Conservation (phyloP, 1,140 invertebrate genomes). For the Drosophila murphyi region DNA sequence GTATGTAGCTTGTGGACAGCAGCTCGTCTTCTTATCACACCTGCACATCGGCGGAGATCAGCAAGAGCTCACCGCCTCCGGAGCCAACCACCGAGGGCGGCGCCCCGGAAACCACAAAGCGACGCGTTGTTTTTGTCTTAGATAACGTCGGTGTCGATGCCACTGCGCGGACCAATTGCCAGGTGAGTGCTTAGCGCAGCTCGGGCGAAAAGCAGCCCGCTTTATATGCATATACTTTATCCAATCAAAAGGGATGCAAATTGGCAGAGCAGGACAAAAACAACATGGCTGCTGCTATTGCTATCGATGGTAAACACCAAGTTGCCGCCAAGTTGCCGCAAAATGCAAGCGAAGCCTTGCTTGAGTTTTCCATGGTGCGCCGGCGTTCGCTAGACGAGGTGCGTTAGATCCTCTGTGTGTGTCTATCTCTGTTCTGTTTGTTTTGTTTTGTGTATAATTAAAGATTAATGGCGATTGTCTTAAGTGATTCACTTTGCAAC, state of each 20-base stretch:
- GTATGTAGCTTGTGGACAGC: constrained; percentile 61
- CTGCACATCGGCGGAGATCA: constrained; percentile 72
- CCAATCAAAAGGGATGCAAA: constrained; percentile 73
- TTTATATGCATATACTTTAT: constrained; percentile 33
- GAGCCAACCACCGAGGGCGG: constrained; percentile 31
- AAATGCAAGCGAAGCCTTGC: constrained; percentile 65
- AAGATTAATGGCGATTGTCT: neutral
- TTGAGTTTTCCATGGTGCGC: constrained; percentile 83
- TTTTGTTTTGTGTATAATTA: neutral
- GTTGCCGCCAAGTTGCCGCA: constrained; percentile 56
- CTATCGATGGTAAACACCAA: constrained; percentile 37
- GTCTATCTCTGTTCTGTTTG: constrained; percentile 13
- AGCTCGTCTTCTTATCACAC: constrained; percentile 82
- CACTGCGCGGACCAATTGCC: constrained; percentile 45
- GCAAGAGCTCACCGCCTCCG: constrained; percentile 69
- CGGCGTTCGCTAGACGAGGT: constrained; percentile 81
- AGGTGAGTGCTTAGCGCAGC: constrained; percentile 54
- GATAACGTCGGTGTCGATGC: constrained; percentile 14
- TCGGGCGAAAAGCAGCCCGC: neutral
- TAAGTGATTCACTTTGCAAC: neutral
- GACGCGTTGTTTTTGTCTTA: constrained; percentile 67
- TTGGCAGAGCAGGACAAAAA: constrained; percentile 70
- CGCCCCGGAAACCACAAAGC: constrained; percentile 41
- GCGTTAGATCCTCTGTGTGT: constrained; percentile 51
- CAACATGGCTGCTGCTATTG: constrained; percentile 26